Evolutionary conservation across 2,888 invertebrate genomes (phyloP), one percentile per base, ranked within the genome.

Genomic region (Lasioglossum figueresi): DNA sequence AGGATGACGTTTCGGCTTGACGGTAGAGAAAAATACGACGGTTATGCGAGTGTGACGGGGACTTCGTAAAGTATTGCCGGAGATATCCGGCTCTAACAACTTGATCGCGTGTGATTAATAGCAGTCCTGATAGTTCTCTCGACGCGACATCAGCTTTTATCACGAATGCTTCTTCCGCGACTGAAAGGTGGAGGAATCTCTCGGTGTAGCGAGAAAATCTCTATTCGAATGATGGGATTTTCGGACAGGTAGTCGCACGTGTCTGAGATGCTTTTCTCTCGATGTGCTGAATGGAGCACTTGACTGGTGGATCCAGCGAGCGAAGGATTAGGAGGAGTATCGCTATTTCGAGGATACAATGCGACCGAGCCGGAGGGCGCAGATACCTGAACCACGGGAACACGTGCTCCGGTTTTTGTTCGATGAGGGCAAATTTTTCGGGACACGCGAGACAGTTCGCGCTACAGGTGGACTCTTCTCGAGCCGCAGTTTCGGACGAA

Each of bases 71-170:
- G 91, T 92, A 93, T 93, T 90, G 90, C 90, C 56, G 84, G 85
- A 88, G 89, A 91, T 91, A 91, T 92, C 90, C 91, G 90, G 86
- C 91, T 87, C 90, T 93, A 93, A 94, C 92, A 92, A 93, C 91
- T 91, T 91, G 92, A 93, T 94, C 93, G 93, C 94, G 93, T 92
- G 93, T 89, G 90, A 93, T 93, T 92, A 90, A 89, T 92, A 40
- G 70, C n/a, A 90, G 90, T 91, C 90, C 83, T 89, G 90, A 91
- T 91, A 88, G 88, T 88, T 89, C 88, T 88, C 87, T 85, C 82
- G 84, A 86, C 85, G 73, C 84, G 84, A n/a, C n/a, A 83, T 84
- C 70, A 14, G n/a, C 68, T 84, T 86, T 31, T 43, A 56, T 78
- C 43, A 45, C 27, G 63, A 40, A 16, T 10, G 45, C 19, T 31